Conservation (phyloP, 2,797 vertebrate genomes). For the Neomorphus geoffroyi region DNA sequence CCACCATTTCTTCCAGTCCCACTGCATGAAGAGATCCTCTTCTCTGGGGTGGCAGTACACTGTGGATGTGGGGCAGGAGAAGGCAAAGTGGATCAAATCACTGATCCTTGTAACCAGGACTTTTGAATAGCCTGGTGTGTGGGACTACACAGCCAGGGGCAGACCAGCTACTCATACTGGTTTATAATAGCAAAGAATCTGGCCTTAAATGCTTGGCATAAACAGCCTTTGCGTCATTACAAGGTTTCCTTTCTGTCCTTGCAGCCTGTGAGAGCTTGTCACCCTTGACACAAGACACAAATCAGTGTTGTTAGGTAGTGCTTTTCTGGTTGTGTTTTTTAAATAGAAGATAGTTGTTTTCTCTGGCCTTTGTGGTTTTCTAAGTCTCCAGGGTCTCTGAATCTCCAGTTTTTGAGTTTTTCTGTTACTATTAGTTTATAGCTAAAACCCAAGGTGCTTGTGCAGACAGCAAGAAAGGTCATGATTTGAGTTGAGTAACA, state of each 20-base stretch:
- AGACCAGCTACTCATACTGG: background rate
- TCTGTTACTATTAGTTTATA: background rate
- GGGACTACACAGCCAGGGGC: background rate
- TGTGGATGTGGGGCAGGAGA: background rate
- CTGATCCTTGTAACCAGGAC: background rate
- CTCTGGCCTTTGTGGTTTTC: background rate
- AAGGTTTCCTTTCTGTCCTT: background rate
- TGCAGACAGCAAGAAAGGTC: background rate
- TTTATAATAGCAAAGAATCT: background rate
- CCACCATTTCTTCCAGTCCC: no score
- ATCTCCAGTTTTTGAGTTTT: background rate
- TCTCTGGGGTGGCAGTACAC: background rate
- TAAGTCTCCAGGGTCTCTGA: background rate
- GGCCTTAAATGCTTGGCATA: background rate
- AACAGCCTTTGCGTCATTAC: background rate
- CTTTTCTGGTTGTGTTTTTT: background rate
- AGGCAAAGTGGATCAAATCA: background rate
- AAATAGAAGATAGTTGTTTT: background rate
- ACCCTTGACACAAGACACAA: no score
- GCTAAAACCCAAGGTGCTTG: background rate
- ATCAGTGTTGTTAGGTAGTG: background rate
- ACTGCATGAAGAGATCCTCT: rapidly evolving
- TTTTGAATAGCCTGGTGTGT: background rate
- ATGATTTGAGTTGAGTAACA: background rate
- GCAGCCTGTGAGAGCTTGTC: background rate